Base-by-base conservation (phyloP, 2,888 invertebrate genomes). In the Formica aserva region DNA sequence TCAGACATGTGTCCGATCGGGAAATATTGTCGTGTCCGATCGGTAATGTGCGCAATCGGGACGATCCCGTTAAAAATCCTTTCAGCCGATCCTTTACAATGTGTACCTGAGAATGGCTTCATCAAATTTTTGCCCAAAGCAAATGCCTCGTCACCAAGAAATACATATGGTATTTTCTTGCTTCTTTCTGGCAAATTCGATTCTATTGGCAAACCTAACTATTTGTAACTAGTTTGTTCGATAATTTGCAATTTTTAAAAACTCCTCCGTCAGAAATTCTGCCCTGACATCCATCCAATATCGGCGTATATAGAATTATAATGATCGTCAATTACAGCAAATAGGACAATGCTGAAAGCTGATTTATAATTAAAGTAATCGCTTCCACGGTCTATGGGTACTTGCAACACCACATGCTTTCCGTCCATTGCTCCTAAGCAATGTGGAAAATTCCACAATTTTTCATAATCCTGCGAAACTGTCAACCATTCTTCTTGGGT, bases 311-410 rank as follows among this genome's bases (percentile, higher is more conserved):
- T 66, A 13, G 15, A 66, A 15, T 41, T 41, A 5, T 66, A 66
- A 66, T 66, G 2, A 3, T 41, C 41, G 3, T 66, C 41, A 11
- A 35, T 11, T 3, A 38, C 3, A 35, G 35, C 94, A 66, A 94
- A 86, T 57, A 95, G 85, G 1, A 95, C 94, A 76, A 93, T 91
- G 84, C 93, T 94, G 82, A 92, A 92, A 81, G 83, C 81, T 0
- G 41, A 78, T 91, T 94, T 94, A 85, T 94, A 94, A 75, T 93
- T 92, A 76, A 84, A 91, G 85, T 89, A 89, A 69, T 92, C 90
- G n/a, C 89, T 89, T 80, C 92, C 92, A 74, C 86, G 89, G 63
- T 91, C 82, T 8, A 83, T 55, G 26, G 94, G 93, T 63, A 88
- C 84, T 86, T 93, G 88, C 45, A 92, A 76, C 18, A 88, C 55